phyloP scores from a whole-genome alignment of 2,797 vertebrate species.

The Tinamus major region DNA sequence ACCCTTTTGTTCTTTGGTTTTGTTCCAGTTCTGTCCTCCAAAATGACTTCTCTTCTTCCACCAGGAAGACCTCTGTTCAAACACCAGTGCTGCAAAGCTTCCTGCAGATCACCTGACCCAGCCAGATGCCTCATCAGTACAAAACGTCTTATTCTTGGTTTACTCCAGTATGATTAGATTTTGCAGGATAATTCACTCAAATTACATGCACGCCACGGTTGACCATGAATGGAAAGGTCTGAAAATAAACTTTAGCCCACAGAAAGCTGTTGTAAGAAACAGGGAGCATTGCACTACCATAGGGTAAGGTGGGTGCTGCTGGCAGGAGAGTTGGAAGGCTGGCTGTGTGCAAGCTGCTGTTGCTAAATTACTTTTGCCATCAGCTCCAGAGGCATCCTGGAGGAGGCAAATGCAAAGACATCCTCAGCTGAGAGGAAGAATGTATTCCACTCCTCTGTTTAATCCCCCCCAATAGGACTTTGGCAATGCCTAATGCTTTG shows the following conservation, averaged over 20 bases:
- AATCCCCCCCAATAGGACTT: constrained; percentile 29
- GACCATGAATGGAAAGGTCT: not conserved
- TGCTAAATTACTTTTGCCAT: constrained; percentile 33
- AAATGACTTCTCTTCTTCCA: not conserved
- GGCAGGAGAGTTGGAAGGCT: not conserved
- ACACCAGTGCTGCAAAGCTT: not conserved
- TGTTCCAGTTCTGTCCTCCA: not conserved
- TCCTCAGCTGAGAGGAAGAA: constrained; percentile 31
- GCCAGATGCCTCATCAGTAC: not conserved
- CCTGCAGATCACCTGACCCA: not conserved
- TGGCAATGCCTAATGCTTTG: constrained; percentile 36
- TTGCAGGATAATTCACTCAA: not conserved
- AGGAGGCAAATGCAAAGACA: constrained; percentile 26
- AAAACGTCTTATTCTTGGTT: not conserved
- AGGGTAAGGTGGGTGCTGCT: not conserved
- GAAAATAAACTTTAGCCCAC: not conserved
- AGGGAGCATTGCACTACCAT: not conserved
- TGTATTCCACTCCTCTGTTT: constrained; percentile 40
- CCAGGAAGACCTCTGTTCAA: not conserved
- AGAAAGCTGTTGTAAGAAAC: not conserved
- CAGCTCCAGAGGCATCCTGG: constrained; percentile 6
- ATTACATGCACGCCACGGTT: not conserved
- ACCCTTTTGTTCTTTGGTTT: rapidly evolving
- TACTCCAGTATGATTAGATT: not conserved
- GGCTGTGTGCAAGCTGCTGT: not conserved